phyloP scores from a whole-genome alignment of 2,797 vertebrate species.

The Rhincodon typus region DNA sequence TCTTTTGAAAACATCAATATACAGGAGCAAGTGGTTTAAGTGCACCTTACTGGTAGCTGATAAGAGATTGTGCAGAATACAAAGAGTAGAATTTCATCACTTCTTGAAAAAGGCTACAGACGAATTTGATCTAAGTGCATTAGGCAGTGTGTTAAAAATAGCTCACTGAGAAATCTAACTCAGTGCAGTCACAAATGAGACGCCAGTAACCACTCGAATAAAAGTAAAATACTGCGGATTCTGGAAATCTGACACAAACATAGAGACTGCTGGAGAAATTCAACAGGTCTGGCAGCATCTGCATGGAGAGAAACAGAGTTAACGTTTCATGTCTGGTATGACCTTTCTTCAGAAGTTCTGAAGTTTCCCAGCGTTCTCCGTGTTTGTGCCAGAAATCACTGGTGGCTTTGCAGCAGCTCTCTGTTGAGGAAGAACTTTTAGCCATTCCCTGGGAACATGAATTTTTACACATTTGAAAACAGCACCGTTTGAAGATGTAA shows the following conservation, averaged over 20 bases:
- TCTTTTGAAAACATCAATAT: background rate
- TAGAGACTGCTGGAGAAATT: no score
- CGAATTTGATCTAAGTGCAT: background rate
- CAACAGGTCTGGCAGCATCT: no score
- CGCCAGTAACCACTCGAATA: no score
- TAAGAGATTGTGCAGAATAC: background rate
- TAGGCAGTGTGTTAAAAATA: background rate
- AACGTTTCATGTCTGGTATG: no score
- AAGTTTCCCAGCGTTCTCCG: no score
- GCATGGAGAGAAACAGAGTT: no score
- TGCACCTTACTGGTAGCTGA: background rate
- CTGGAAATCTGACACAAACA: no score
- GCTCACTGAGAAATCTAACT: background rate
- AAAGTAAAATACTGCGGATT: no score
- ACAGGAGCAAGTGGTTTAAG: background rate
- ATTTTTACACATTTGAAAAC: background rate
- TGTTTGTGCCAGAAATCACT: background rate
- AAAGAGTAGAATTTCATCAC: background rate
- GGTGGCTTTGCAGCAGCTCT: background rate
- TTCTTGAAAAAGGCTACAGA: background rate
- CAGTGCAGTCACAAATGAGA: background rate
- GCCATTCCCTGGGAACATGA: background rate
- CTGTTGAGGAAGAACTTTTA: background rate
- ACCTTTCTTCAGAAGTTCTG: no score
- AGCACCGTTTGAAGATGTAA: background rate